Conservation (phyloP, 64 coral and sea anemone species). For the Dendrophyllia cribrosa region DNA sequence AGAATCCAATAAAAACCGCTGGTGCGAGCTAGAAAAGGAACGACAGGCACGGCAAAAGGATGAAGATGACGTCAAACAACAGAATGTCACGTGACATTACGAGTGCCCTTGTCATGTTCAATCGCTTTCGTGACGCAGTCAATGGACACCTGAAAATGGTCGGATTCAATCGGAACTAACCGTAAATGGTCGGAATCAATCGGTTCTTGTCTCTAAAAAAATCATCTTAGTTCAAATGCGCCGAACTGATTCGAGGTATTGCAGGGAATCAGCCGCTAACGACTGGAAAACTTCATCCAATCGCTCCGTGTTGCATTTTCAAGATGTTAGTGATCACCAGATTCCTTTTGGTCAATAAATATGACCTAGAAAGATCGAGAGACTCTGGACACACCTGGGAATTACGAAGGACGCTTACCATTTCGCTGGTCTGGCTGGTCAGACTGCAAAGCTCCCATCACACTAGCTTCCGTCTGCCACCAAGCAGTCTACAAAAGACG, state of each 20-base stretch:
- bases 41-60: constrained; percentile 52
- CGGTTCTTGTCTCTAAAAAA: background rate
- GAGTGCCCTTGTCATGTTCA: background rate
- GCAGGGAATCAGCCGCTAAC: background rate
- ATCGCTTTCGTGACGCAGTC: background rate
- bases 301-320: background rate
- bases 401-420: background rate
- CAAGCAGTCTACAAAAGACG: no score
- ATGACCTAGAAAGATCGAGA: background rate
- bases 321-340: background rate
- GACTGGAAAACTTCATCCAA: background rate
- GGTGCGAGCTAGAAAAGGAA: constrained; percentile 71
- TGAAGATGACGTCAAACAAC: constrained; percentile 42
- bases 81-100: constrained; percentile 23
- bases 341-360: background rate
- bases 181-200: constrained; percentile 9
- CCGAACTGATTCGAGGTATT: background rate
- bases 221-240: background rate
- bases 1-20: constrained; percentile 87
- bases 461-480: no score
- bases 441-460: no score
- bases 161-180: background rate
- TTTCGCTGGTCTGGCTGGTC: background rate
- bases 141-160: background rate
- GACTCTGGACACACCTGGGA: no score